These are phyloP conservation scores for Cydia pomonella DNA, from an alignment of 1,140 invertebrate species.

Conservation along the genomic window DNA sequence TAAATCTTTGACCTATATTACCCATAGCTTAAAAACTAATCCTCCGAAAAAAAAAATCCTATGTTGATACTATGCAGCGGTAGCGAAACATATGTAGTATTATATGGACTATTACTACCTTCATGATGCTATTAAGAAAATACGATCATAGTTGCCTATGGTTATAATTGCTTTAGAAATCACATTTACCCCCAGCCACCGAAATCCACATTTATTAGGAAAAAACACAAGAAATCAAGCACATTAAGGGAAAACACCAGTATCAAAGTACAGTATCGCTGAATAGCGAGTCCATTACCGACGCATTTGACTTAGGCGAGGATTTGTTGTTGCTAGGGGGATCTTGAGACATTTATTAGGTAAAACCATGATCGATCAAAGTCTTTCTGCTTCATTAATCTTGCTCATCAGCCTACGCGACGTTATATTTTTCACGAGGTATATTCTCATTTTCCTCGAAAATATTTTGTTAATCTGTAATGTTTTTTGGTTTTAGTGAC, in stretches of 20 bases:
- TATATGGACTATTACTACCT: too few relatives aligned
- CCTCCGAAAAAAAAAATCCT: too few relatives aligned
- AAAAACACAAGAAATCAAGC: conserved; percentile 13
- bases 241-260: conserved; percentile 21
- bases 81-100: too few relatives aligned
- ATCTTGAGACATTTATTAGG: conserved; percentile 58
- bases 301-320: conserved; percentile 47
- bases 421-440: conserved; percentile 61
- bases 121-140: too few relatives aligned
- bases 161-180: too few relatives aligned
- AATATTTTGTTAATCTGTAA: conserved; percentile 50
- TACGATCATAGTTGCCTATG: too few relatives aligned
- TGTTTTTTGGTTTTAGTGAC: conserved; percentile 9
- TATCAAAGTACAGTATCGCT: conserved; percentile 10
- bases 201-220: neutral
- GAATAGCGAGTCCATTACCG: conserved; percentile 44
- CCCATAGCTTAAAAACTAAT: too few relatives aligned
- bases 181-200: too few relatives aligned
- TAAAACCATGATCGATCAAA: conserved; percentile 72
- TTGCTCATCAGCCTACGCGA: conserved; percentile 64
- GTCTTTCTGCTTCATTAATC: conserved; percentile 73
- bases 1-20: too few relatives aligned
- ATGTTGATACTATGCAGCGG: too few relatives aligned
- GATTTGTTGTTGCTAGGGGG: conserved; percentile 48
- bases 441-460: conserved; percentile 54